Percentiles rank a stretch among this genome's conserved stretches.
Conservation (phyloP, 2,888 invertebrate species). For the Rhaphigaster nebulosa region DNA sequence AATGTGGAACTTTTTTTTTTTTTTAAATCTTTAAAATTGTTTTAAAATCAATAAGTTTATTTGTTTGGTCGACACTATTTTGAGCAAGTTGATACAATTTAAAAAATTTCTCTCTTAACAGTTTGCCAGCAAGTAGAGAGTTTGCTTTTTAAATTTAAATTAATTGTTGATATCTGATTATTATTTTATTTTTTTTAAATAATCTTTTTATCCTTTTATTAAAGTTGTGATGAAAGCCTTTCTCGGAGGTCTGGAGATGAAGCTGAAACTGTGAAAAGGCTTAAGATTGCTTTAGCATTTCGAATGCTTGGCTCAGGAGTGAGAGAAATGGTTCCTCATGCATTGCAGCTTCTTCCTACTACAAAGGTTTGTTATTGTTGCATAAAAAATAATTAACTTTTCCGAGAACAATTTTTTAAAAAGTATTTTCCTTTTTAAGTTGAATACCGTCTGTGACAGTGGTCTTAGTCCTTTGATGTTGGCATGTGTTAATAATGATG, state of each 20-base stretch:
- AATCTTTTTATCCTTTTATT: constrained; percentile 1
- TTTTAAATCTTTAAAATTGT: too few species aligned
- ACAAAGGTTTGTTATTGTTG: constrained; percentile 70
- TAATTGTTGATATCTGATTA: not conserved
- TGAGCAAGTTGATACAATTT: not conserved
- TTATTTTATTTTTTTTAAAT: not conserved
- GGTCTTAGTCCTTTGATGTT: constrained; percentile 89
- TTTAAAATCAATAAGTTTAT: too few species aligned
- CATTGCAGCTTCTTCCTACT: constrained; percentile 79
- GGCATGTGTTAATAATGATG: constrained; percentile 84
- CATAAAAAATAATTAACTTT: not conserved
- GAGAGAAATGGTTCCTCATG: constrained; percentile 76
- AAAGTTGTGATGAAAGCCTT: constrained; percentile 74
- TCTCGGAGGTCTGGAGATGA: constrained; percentile 70
- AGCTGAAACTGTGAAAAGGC: constrained; percentile 75
- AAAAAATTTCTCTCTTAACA: not conserved
- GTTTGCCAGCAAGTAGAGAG: too few species aligned
- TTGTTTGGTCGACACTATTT: not conserved
- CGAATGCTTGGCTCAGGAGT: constrained; percentile 85
- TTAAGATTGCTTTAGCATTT: constrained; percentile 83
- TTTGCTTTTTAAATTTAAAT: too few species aligned
- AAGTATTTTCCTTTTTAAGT: constrained; percentile 66
- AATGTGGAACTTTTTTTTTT: too few species aligned
- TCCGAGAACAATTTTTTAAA: not conserved
- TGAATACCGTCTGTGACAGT: constrained; percentile 83